Conservation (phyloP, 2,797 vertebrate species). For the Cuniculus paca region DNA sequence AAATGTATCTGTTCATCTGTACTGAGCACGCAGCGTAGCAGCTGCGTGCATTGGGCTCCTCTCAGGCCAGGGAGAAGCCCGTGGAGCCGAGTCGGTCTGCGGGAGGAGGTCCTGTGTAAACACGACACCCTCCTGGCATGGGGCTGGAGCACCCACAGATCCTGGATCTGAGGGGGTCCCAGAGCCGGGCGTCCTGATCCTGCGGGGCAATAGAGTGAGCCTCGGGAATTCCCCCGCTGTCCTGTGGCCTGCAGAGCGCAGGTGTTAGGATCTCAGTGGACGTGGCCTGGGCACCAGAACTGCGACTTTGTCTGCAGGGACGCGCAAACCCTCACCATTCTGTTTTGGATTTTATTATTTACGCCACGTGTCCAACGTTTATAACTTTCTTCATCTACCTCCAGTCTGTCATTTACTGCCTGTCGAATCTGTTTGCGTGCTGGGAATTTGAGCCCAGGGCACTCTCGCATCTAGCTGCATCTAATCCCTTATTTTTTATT, state of each 20-base stretch:
- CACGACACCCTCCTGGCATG: accelerated
- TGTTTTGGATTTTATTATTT: background rate
- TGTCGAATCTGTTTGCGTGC: background rate
- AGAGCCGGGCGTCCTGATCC: background rate
- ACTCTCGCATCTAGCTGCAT: background rate
- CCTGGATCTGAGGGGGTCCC: background rate
- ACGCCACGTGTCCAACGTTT: background rate
- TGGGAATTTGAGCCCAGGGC: background rate
- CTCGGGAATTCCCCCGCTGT: background rate
- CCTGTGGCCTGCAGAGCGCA: background rate
- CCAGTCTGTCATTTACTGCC: background rate
- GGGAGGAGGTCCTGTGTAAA: background rate
- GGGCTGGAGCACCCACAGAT: background rate
- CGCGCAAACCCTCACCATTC: background rate
- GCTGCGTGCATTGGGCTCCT: background rate
- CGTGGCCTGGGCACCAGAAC: background rate
- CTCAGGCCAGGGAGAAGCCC: accelerated
- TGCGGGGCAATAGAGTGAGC: background rate
- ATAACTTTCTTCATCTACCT: background rate
- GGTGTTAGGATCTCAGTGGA: background rate
- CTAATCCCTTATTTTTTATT: background rate
- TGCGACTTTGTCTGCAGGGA: background rate
- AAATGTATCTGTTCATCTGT: background rate
- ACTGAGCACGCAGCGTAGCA: background rate
- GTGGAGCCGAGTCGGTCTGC: background rate